These are phyloP conservation scores for chimpanzee (Pan troglodytes) DNA, from an alignment of 2,113 vertebrate genomes.

Conservation along the genomic window DNA sequence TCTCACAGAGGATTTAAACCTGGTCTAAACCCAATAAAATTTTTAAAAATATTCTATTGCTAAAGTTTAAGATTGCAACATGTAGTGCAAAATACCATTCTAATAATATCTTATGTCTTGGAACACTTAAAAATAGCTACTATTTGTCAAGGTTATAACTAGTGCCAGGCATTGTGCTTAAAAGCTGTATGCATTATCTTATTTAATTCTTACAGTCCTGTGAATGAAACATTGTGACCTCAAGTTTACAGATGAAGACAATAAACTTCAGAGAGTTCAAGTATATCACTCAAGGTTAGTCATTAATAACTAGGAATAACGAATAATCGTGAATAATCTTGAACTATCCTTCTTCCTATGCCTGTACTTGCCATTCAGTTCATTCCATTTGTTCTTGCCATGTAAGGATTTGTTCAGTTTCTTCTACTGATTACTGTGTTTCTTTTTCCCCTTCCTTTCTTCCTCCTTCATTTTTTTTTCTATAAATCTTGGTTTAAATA, in stretches of 20 bases:
- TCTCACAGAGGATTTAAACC: background rate
- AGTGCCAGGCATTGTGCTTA: background rate
- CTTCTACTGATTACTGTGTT: background rate
- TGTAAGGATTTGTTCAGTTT: background rate
- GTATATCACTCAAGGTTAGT: background rate
- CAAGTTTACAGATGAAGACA: constrained; percentile 14
- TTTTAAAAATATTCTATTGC: background rate
- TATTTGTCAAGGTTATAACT: background rate
- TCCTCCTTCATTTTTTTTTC: background rate
- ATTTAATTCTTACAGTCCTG: background rate
- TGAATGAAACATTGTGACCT: constrained; percentile 2
- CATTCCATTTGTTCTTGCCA: background rate
- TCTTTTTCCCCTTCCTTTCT: background rate
- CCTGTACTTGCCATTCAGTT: background rate
- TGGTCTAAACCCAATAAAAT: background rate
- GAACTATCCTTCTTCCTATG: constrained; percentile 53
- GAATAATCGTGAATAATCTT: constrained; percentile 65
- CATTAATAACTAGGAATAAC: background rate
- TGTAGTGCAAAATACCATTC: background rate
- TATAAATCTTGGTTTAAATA: background rate
- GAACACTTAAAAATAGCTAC: background rate
- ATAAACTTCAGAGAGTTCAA: constrained; percentile 4
- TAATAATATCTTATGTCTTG: background rate
- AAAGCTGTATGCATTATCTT: background rate
- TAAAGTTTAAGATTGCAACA: background rate